Base-by-base conservation (phyloP, 2,113 vertebrate genomes). In the Probosciger aterrimus region DNA sequence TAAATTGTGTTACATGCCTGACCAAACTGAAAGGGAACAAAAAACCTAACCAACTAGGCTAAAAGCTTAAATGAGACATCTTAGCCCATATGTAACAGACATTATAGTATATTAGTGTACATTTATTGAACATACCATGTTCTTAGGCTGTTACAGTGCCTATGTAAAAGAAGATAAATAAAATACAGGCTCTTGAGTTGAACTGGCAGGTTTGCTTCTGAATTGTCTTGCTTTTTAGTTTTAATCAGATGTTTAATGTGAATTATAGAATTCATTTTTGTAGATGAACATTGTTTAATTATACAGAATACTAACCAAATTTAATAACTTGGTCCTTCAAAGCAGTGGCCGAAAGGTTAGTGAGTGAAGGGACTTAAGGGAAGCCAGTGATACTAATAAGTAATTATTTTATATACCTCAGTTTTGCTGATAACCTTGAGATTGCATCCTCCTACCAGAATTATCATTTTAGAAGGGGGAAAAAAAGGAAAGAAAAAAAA, bases 391-490 rank as follows among this genome's bases (percentile, higher is more conserved):
- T 98, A 98, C 97, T 98, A 99, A 99, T 98, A 99, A 98, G 98
- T 98, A 98, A 99, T 98, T 98, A 98, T 98, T 98, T 98, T 98
- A 97, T 98, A 98, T 98, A 98, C 98, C 98, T 98, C 98, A 98
- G 98, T 99, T 99, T 98, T 98, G 97, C 97, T 98, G 95, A 97
- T 98, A 99, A 99, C 98, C 99, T 99, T 99, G 98, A 99, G 98
- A 97, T 98, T 95, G 88, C 94, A 96, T 98, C 95, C 98, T 99
- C 98, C 97, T 97, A 96, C 97, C 96, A 98, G 98, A 99, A 98
- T 98, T 98, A 98, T 97, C 98, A 98, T 98, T 98, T 98, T 97
- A 97, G 95, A 92, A 96, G 94, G 81, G 53, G 87, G 19, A 0
- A 6, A 20, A 50, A 37, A 62, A n/a, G 3, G 7, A 8, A 15